These are phyloP conservation scores for Aphelinus certus DNA, from an alignment of 1,140 invertebrate species.

Conservation along the genomic window DNA sequence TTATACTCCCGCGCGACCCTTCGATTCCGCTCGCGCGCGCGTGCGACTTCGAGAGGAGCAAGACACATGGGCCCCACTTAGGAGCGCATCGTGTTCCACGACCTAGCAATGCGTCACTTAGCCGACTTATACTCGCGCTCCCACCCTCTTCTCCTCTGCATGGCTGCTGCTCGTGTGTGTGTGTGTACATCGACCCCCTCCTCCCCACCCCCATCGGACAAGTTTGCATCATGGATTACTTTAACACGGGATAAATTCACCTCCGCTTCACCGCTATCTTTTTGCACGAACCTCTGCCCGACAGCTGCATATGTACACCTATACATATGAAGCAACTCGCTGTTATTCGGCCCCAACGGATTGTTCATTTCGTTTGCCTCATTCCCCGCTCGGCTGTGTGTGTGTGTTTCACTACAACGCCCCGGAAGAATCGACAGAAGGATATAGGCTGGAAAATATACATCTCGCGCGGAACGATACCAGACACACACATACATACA, in stretches of 20 bases:
- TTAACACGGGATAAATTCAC: constrained; percentile 19
- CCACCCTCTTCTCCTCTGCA: too few species aligned
- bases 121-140: constrained; percentile 8
- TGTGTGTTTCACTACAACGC: too few species aligned
- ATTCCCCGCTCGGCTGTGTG: too few species aligned
- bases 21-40: constrained; percentile 51
- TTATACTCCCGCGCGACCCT: constrained; percentile 47
- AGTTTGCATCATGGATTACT: constrained; percentile 14
- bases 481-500: too few species aligned
- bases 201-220: neutral
- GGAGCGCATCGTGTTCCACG: constrained; percentile 50
- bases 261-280: neutral
- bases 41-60: constrained; percentile 44
- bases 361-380: neutral
- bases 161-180: too few species aligned
- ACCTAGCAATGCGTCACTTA: constrained; percentile 53
- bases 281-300: too few species aligned
- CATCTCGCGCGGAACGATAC: too few species aligned
- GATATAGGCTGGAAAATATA: too few species aligned
- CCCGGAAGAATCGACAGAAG: too few species aligned
- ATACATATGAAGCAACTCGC: neutral
- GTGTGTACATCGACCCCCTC: too few species aligned
- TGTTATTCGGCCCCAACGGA: neutral
- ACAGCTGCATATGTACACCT: too few species aligned
- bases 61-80: constrained; percentile 61